Conservation (phyloP, 2,797 vertebrate genomes). For the Tragopan temminckii region DNA sequence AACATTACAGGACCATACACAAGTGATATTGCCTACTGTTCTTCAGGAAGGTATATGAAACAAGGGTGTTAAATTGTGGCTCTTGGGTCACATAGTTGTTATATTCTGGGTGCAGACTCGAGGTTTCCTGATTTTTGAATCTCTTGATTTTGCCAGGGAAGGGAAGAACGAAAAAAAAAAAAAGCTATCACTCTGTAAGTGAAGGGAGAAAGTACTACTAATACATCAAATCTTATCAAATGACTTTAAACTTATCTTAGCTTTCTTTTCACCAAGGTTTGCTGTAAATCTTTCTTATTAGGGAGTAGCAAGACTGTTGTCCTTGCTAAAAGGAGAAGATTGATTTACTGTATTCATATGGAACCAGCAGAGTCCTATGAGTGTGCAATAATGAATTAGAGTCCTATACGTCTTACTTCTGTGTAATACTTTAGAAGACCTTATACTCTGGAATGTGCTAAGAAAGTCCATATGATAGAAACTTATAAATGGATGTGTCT, state of each 20-base stretch:
- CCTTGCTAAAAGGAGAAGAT: constrained; percentile 73
- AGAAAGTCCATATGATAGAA: constrained; percentile 11
- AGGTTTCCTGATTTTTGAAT: constrained; percentile 59
- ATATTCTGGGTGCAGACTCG: neutral
- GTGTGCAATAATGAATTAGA: constrained; percentile 46
- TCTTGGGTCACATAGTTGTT: neutral
- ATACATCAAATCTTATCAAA: constrained; percentile 76
- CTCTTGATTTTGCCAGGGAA: constrained; percentile 46
- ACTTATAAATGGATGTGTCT: constrained; percentile 19
- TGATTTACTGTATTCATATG: constrained; percentile 66
- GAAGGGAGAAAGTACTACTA: constrained; percentile 68
- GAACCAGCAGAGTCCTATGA: constrained; percentile 31
- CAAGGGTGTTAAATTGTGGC: constrained; percentile 14
- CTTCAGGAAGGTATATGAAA: neutral
- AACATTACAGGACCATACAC: neutral
- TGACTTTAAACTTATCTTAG: constrained; percentile 63
- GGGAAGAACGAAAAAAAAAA: constrained; percentile 51
- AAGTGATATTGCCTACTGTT: neutral
- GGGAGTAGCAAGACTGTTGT: constrained; percentile 44
- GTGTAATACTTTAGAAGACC: constrained; percentile 1
- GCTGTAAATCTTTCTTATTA: constrained; percentile 66
- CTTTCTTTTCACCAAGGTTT: constrained; percentile 68
- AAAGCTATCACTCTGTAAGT: neutral
- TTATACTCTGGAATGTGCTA: constrained; percentile 34
- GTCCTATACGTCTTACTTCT: neutral